Conservation (phyloP, 2,888 invertebrate species). For the Lasioglossum vierecki region DNA sequence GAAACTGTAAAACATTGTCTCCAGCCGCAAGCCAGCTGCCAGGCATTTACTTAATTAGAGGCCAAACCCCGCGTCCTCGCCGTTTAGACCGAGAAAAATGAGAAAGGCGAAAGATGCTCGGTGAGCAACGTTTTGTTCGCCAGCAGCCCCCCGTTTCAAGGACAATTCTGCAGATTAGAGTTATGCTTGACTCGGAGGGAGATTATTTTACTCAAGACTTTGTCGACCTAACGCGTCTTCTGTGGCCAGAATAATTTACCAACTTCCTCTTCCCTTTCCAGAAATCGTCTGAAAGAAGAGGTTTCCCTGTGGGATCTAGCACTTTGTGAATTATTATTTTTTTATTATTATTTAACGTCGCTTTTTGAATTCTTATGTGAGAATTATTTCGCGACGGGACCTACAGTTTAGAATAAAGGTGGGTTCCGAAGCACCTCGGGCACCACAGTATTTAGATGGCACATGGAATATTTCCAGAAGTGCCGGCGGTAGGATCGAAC, state of each 20-base stretch:
- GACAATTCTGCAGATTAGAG: slow-evolving; percentile 31
- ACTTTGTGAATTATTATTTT: background rate
- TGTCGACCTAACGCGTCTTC: background rate
- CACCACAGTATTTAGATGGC: too few relatives aligned
- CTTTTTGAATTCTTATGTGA: too few relatives aligned
- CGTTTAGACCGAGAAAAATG: slow-evolving; percentile 49
- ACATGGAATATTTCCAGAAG: too few relatives aligned
- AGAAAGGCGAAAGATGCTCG: slow-evolving; percentile 43
- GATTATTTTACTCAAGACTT: background rate
- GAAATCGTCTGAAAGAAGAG: background rate
- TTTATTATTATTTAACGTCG: too few relatives aligned
- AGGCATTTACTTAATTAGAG: slow-evolving; percentile 80
- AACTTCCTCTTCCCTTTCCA: background rate
- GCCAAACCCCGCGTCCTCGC: slow-evolving; percentile 62
- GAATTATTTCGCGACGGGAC: too few relatives aligned
- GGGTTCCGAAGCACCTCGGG: too few relatives aligned
- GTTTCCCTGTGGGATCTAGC: background rate
- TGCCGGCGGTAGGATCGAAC: too few relatives aligned
- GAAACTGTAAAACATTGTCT: slow-evolving; percentile 73
- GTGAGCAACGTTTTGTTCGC: background rate
- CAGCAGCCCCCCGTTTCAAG: slow-evolving; percentile 10
- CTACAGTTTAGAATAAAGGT: too few relatives aligned
- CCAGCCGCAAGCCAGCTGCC: slow-evolving; percentile 59
- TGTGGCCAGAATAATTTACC: background rate
- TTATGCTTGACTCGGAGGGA: background rate